Evolutionary conservation across 2,888 invertebrate genomes (phyloP).

Genomic region (Noctua janthina): DNA sequence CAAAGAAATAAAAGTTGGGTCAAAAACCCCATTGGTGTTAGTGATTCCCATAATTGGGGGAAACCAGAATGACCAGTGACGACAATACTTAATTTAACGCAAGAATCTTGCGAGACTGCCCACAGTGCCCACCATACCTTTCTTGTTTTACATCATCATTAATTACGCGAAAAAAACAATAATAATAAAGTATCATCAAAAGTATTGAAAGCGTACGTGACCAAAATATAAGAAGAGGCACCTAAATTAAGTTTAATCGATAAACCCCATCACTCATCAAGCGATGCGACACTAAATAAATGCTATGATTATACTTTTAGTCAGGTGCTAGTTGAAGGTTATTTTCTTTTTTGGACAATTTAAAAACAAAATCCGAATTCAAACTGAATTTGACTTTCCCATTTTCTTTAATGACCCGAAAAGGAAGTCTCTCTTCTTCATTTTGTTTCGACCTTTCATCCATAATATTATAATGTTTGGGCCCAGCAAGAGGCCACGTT

Average conservation of each 20-base stretch:
- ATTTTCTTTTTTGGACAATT: neutral
- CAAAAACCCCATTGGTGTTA: slow-evolving; percentile 53
- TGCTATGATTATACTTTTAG: neutral
- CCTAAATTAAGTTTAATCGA: neutral
- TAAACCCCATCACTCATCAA: neutral
- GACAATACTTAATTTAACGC: slow-evolving; percentile 28
- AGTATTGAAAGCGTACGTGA: neutral
- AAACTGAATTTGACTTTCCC: neutral
- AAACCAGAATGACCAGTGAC: slow-evolving; percentile 52
- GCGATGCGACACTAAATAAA: neutral
- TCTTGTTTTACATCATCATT: neutral
- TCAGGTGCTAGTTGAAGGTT: neutral
- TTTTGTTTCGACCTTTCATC: neutral
- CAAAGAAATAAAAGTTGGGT: slow-evolving; percentile 43
- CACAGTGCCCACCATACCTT: neutral
- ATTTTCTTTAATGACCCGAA: neutral
- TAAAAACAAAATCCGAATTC: neutral
- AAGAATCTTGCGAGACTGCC: slow-evolving; percentile 30
- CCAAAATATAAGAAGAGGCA: neutral
- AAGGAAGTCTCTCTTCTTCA: neutral
- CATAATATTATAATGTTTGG: neutral
- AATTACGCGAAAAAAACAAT: slow-evolving; percentile 10
- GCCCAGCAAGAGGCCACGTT: neutral
- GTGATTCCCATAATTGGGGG: slow-evolving; percentile 28
- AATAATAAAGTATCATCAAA: neutral